A percentile compares a stretch with the other conserved stretches of the same genome.
phyloP scores from a whole-genome alignment of 1,140 invertebrate genomes.

The Delia radicum region DNA sequence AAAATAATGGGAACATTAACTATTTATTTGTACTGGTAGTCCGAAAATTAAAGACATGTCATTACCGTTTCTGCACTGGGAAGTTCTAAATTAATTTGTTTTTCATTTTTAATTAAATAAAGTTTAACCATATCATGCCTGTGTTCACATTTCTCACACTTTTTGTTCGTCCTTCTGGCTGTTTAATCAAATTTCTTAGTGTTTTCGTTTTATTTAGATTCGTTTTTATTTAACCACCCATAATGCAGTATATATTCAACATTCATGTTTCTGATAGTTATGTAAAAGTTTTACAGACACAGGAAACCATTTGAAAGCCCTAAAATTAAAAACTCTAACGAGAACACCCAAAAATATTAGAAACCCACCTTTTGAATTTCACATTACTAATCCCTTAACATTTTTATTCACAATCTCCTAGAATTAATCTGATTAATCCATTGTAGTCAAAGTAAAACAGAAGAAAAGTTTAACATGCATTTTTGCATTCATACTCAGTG shows the following conservation, averaged over 20 bases:
- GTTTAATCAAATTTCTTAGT: background rate
- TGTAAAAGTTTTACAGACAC: background rate
- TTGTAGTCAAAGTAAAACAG: background rate
- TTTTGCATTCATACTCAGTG: background rate
- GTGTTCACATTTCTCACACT: background rate
- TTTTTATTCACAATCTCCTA: no score
- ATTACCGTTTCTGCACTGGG: no score
- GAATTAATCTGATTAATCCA: slow-evolving; percentile 16
- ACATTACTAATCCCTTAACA: background rate
- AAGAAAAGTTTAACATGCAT: background rate
- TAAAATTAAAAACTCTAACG: background rate
- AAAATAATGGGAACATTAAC: no score
- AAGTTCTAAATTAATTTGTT: no score
- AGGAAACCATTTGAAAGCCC: slow-evolving; percentile 12
- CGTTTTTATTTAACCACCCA: background rate
- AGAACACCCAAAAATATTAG: no score
- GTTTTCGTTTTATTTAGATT: background rate
- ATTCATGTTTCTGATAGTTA: background rate
- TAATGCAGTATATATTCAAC: background rate
- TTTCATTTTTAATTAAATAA: no score
- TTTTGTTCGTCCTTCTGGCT: background rate
- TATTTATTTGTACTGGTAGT: no score
- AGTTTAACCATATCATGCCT: background rate
- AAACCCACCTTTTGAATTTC: background rate
- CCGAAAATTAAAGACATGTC: no score